phyloP scores from a whole-genome alignment of 2,113 vertebrate genomes.

The Hemiprocne comata region DNA sequence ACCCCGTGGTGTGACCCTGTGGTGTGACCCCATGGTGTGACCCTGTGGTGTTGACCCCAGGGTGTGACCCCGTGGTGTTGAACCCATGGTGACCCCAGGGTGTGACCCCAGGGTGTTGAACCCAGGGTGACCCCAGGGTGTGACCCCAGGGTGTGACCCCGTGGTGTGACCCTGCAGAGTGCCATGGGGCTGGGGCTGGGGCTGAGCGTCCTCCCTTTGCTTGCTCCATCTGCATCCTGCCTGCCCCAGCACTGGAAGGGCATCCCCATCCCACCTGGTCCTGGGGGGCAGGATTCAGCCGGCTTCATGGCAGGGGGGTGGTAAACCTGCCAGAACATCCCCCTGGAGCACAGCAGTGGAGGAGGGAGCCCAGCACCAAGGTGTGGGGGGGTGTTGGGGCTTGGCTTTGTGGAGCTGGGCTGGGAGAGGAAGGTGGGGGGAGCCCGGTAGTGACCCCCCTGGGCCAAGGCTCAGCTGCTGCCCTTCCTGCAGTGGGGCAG shows the following conservation, averaged over 20 bases:
- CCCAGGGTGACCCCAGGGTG: too few relatives aligned
- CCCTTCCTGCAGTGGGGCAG: fast-evolving
- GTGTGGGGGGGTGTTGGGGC: not conserved
- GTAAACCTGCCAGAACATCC: not conserved
- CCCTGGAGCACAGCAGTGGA: fast-evolving
- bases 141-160: too few relatives aligned
- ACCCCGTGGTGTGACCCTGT: too few relatives aligned
- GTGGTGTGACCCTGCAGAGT: too few relatives aligned
- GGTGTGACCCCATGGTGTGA: too few relatives aligned
- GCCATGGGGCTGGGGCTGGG: too few relatives aligned
- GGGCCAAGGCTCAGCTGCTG: not conserved
- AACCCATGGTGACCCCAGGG: too few relatives aligned
- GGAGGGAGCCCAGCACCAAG: not conserved
- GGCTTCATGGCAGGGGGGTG: not conserved
- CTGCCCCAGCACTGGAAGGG: fast-evolving
- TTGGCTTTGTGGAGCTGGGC: not conserved
- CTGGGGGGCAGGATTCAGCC: fast-evolving
- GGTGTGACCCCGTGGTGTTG: too few relatives aligned
- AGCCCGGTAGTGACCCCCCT: fast-evolving
- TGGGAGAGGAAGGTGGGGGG: fast-evolving
- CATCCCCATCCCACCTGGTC: not conserved
- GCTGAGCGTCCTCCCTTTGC: not conserved
- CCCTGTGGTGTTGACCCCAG: too few relatives aligned
- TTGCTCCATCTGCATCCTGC: fast-evolving
- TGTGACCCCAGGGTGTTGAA: too few relatives aligned